Evolutionary conservation across 1,140 invertebrate genomes (phyloP).

Genomic region (Apolygus lucorum): DNA sequence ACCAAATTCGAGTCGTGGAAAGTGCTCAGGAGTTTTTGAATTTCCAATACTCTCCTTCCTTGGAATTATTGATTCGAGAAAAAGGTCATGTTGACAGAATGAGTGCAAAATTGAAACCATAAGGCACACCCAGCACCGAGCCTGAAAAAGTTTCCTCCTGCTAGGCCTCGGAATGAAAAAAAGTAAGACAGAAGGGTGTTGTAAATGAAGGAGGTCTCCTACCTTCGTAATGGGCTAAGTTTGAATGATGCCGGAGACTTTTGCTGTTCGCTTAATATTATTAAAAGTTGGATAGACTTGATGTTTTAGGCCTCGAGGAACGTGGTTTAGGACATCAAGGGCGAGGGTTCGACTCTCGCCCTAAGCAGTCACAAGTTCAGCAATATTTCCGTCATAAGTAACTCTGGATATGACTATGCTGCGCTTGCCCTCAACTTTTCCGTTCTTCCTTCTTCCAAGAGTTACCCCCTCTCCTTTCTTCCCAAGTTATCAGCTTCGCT

Average conservation of each 20-base stretch:
- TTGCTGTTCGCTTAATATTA: constrained; percentile 6
- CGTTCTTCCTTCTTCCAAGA: background rate
- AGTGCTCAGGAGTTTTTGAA: too few species aligned
- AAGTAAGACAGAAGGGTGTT: too few species aligned
- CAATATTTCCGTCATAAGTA: constrained; percentile 16
- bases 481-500: constrained; percentile 10
- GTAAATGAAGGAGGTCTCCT: background rate
- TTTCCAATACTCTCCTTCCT: too few species aligned
- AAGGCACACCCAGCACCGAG: too few species aligned
- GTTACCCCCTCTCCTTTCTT: background rate
- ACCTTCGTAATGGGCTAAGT: background rate
- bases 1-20: too few species aligned
- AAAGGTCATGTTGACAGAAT: too few species aligned
- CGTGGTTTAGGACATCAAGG: background rate
- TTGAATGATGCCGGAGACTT: background rate
- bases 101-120: too few species aligned
- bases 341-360: background rate
- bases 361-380: constrained; percentile 4
- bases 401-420: constrained; percentile 4
- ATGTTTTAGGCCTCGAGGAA: background rate
- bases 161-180: too few species aligned
- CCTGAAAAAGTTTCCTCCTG: too few species aligned
- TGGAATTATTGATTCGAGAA: too few species aligned
- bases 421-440: constrained; percentile 2
- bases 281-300: constrained; percentile 8